phyloP scores from a whole-genome alignment of 53 echinoderm and acorn worm species.

The Glandiceps talaboti region DNA sequence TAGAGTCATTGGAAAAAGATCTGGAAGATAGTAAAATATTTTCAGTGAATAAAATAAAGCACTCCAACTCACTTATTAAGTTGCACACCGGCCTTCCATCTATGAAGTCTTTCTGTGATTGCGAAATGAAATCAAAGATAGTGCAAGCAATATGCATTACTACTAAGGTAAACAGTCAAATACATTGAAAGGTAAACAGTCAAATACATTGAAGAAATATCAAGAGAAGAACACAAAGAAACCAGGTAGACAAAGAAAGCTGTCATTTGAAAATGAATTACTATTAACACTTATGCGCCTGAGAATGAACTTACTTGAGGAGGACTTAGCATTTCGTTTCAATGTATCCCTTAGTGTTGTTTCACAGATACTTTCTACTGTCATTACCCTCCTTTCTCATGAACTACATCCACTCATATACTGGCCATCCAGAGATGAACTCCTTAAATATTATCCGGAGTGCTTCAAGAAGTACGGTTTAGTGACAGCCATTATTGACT shows the following conservation, averaged over 20 bases:
- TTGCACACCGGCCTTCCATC: neutral
- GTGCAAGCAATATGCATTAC: too few relatives aligned
- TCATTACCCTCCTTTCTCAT: constrained; percentile 23
- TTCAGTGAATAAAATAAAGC: too few relatives aligned
- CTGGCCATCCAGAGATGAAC: constrained; percentile 44
- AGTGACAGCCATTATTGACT: constrained; percentile 49
- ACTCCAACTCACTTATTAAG: neutral
- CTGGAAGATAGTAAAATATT: too few relatives aligned
- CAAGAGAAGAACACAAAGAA: constrained; percentile 11
- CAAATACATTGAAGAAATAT: constrained; percentile 16
- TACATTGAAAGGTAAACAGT: constrained; percentile 30
- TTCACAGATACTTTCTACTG: constrained; percentile 34
- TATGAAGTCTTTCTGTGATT: too few relatives aligned
- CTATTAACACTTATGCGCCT: constrained; percentile 40
- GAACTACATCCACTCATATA: constrained; percentile 38
- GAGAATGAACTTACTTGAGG: constrained; percentile 27
- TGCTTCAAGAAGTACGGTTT: constrained; percentile 38
- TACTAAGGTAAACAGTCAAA: too few relatives aligned
- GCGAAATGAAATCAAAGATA: too few relatives aligned
- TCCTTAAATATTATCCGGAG: constrained; percentile 26
- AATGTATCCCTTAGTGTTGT: constrained; percentile 30
- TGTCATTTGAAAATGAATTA: constrained; percentile 28
- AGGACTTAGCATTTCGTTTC: constrained; percentile 36
- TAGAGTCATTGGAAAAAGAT: too few relatives aligned
- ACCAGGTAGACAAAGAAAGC: constrained; percentile 23